Evolutionary conservation across 2,888 invertebrate genomes (phyloP), one percentile per base, ranked within the genome.

Genomic region (Agelastica alni): DNA sequence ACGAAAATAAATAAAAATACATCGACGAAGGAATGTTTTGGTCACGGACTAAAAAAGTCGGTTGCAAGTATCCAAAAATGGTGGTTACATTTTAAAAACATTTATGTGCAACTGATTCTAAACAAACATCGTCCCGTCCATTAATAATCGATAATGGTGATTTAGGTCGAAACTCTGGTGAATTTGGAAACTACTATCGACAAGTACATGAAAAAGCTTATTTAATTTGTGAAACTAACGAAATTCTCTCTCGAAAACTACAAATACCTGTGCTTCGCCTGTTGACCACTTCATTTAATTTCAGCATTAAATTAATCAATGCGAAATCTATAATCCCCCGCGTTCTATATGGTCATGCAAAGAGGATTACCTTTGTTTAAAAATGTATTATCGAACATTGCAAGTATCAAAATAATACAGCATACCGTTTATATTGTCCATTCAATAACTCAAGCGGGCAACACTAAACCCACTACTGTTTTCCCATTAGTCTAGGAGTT

Each of bases 251-350:
- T 26, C 20, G 37, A 39, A 39, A 39, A 18, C 12, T 30, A 39
- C 12, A 37, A 10, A 17, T 28, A 32, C 22, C 9, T 30, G 30
- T 17, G 5, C 39, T 20, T 34, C 41, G 34, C 42, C 34, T 51
- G 52, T 58, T 51, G 45, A 46, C 42, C 53, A 48, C 46, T 45
- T 47, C 49, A 55, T 51, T 56, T 57, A 55, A 57, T 53, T 56
- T 56, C 49, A 22, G 34, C 37, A 55, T 51, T 34, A 47, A 60
- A 58, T 60, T 55, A 56, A 56, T 58, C 58, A 60, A 55, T 52
- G 44, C 37, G 42, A 41, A 53, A 45, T 46, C 56, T 41, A 37
- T 56, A 52, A 56, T 51, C 59, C 44, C 44, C 17, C 16, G 34
- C 28, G 47, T 43, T 58, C 56, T 55, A 54, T 51, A 51, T 49